Percentiles rank a stretch among this genome's conserved stretches.
Conservation (phyloP, 2,888 invertebrate genomes). For the Mactromeris polynyma region DNA sequence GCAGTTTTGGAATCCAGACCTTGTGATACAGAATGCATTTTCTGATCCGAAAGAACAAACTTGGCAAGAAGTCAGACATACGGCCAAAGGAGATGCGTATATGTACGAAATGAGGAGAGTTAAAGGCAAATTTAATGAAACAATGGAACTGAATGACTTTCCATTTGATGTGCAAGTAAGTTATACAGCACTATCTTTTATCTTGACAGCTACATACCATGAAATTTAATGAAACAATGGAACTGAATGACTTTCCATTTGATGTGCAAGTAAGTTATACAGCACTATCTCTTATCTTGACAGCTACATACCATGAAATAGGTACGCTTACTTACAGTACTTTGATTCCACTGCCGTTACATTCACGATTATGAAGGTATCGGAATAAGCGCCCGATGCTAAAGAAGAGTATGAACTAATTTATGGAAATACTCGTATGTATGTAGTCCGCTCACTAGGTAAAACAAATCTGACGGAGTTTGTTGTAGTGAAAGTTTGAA, state of each 20-base stretch:
- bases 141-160: slow-evolving; percentile 68
- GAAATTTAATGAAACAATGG: slow-evolving; percentile 69
- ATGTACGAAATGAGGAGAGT: slow-evolving; percentile 65
- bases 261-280: slow-evolving; percentile 58
- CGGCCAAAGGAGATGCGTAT: slow-evolving; percentile 51
- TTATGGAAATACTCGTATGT: too few relatives aligned
- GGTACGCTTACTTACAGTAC: too few relatives aligned
- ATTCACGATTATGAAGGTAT: too few relatives aligned
- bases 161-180: slow-evolving; percentile 68
- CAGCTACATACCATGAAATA: too few relatives aligned
- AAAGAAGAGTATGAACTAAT: too few relatives aligned
- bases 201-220: too few relatives aligned
- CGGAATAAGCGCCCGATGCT: too few relatives aligned
- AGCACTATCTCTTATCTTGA: too few relatives aligned
- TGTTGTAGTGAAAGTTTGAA: too few relatives aligned
- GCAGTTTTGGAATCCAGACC: slow-evolving; percentile 63
- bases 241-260: slow-evolving; percentile 69
- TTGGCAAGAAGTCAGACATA: slow-evolving; percentile 59
- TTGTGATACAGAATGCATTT: slow-evolving; percentile 62
- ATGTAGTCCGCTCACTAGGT: too few relatives aligned
- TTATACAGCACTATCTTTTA: neutral
- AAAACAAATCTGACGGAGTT: too few relatives aligned
- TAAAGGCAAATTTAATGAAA: slow-evolving; percentile 68
- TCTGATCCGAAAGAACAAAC: slow-evolving; percentile 62
- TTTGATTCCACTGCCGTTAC: too few relatives aligned